phyloP scores from a whole-genome alignment of 2,888 invertebrate species.

The Aproaerema taeniolella region DNA sequence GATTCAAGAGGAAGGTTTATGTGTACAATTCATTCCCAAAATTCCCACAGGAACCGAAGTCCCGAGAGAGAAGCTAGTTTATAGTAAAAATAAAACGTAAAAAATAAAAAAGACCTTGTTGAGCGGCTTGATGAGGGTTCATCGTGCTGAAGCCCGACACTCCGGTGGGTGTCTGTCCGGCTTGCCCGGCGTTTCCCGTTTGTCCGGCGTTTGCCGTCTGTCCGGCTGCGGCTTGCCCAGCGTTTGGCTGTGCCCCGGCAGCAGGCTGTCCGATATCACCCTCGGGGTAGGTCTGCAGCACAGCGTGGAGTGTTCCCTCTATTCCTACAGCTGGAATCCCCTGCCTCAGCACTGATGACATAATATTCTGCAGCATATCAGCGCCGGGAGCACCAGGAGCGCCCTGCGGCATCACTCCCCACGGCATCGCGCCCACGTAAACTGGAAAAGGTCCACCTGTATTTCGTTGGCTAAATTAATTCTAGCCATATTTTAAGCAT shows the following conservation, averaged over 20 bases:
- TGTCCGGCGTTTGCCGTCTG: neutral
- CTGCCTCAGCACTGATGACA: slow-evolving; percentile 44
- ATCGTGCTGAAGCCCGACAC: too few relatives aligned
- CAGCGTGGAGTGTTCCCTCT: slow-evolving; percentile 32
- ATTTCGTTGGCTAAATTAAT: neutral
- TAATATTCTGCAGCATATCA: slow-evolving; percentile 45
- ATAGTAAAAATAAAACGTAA: too few relatives aligned
- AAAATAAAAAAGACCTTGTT: too few relatives aligned
- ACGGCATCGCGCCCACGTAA: slow-evolving; percentile 37
- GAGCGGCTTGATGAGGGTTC: too few relatives aligned
- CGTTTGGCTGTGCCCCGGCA: neutral
- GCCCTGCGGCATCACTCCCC: too few relatives aligned
- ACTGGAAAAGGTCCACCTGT: slow-evolving; percentile 30
- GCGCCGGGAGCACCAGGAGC: slow-evolving; percentile 36
- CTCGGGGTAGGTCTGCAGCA: too few relatives aligned
- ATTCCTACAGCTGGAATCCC: slow-evolving; percentile 39
- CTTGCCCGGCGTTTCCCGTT: neutral
- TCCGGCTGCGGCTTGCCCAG: slow-evolving; percentile 2
- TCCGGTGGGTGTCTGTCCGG: neutral
- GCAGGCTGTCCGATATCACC: too few relatives aligned
- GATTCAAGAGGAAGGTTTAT: too few relatives aligned
- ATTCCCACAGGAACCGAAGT: too few relatives aligned
- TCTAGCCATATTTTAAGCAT: too few relatives aligned
- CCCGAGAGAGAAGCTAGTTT: too few relatives aligned
- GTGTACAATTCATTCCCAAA: too few relatives aligned